Percentiles rank a stretch among this genome's conserved stretches.
Evolutionary conservation across 2,888 invertebrate genomes (phyloP).

Genomic region (Arrhopalites spinosus): DNA sequence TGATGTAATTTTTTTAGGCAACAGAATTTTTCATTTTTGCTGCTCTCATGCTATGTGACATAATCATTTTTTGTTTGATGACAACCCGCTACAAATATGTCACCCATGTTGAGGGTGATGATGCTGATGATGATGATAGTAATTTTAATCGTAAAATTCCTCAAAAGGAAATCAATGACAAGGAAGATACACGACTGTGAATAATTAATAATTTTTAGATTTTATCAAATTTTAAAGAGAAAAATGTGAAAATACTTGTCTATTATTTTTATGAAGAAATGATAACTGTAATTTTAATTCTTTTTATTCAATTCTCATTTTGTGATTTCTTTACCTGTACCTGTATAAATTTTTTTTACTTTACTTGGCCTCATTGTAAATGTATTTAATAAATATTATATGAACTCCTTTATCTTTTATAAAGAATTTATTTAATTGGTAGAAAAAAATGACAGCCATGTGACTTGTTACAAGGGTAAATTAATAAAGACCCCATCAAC

Average conservation of each 20-base stretch:
- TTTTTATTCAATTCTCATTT: too few relatives aligned
- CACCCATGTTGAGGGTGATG: not conserved
- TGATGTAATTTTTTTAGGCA: constrained; percentile 67
- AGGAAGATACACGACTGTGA: not conserved
- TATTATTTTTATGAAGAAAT: not conserved
- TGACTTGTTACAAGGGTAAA: too few relatives aligned
- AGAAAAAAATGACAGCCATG: not conserved
- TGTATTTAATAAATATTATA: too few relatives aligned
- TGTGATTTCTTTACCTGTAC: too few relatives aligned
- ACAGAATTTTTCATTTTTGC: constrained; percentile 87
- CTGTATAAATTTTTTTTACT: too few relatives aligned
- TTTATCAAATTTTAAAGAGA: not conserved
- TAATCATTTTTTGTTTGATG: constrained; percentile 79
- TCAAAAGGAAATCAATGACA: not conserved
- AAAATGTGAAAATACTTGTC: not conserved
- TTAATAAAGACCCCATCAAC: not conserved
- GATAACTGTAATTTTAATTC: too few relatives aligned
- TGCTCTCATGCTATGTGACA: constrained; percentile 80
- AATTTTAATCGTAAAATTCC: not conserved
- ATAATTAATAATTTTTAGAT: not conserved
- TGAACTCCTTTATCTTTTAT: too few relatives aligned
- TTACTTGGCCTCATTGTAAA: too few relatives aligned
- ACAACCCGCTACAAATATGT: constrained; percentile 79
- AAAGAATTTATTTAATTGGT: not conserved
- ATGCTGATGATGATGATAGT: not conserved